Percentiles rank a stretch among this genome's conserved stretches.
Evolutionary conservation across 2,888 invertebrate species (phyloP).

Genomic region (Xestobium rufovillosum): DNA sequence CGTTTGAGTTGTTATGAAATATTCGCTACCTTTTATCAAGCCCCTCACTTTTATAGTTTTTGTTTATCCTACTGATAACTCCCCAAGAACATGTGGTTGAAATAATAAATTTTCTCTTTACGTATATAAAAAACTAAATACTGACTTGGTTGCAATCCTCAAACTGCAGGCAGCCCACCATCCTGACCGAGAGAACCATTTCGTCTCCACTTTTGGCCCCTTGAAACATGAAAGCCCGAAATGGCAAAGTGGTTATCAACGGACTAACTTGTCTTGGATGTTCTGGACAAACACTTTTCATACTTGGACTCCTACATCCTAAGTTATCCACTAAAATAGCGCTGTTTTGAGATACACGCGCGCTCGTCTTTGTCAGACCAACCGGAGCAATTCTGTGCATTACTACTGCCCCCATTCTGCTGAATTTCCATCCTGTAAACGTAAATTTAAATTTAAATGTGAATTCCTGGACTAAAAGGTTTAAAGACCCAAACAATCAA

Average conservation of each 20-base stretch:
- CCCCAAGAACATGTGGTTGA: no score
- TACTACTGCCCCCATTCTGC: slow-evolving; percentile 49
- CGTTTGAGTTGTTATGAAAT: no score
- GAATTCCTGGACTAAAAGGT: no score
- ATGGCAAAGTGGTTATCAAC: slow-evolving; percentile 42
- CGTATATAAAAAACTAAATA: no score
- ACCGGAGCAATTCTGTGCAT: slow-evolving; percentile 33
- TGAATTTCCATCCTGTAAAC: slow-evolving; percentile 47
- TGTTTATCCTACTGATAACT: no score
- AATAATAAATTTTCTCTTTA: no score
- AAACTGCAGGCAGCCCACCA: slow-evolving; percentile 49
- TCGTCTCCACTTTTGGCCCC: slow-evolving; percentile 52
- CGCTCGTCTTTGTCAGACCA: no score
- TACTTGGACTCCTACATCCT: slow-evolving; percentile 46
- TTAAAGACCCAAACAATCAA: no score
- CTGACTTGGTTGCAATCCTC: slow-evolving; percentile 45
- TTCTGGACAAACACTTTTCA: slow-evolving; percentile 44
- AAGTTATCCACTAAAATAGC: slow-evolving; percentile 41
- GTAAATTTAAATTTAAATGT: no score
- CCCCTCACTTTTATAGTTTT: no score
- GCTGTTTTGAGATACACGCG: slow-evolving; percentile 33
- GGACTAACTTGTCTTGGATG: slow-evolving; percentile 40
- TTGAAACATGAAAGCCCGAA: slow-evolving; percentile 53
- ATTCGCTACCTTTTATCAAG: no score
- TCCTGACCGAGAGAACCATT: slow-evolving; percentile 48